Evolutionary conservation across 2,888 invertebrate genomes (phyloP).

Genomic region (Amphimallon solstitiale): DNA sequence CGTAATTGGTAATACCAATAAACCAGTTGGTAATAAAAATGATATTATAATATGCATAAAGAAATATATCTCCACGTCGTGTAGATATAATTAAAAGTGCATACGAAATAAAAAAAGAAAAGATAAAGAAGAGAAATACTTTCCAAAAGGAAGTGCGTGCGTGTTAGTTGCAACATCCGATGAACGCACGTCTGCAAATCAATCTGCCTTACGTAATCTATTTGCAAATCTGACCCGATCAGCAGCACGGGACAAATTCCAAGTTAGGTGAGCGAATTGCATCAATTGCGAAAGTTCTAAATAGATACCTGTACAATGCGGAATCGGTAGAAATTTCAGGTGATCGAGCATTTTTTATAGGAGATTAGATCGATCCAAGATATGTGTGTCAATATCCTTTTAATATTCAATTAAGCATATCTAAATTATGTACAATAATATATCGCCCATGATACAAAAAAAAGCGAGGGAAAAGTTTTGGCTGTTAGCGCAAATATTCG

Average conservation of each 20-base stretch:
- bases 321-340: conserved; percentile 30
- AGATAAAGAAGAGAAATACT: background rate
- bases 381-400: conserved; percentile 11
- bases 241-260: conserved; percentile 47
- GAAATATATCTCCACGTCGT: background rate
- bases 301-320: conserved; percentile 24
- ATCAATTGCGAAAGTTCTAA: conserved; percentile 34
- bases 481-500: no score
- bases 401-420: no score
- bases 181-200: conserved; percentile 49
- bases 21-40: no score
- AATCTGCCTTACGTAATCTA: conserved; percentile 43
- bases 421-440: no score
- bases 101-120: conserved; percentile 18
- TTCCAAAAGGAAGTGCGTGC: conserved; percentile 40
- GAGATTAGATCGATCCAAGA: conserved; percentile 32
- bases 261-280: conserved; percentile 33
- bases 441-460: no score
- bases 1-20: no score
- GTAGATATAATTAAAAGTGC: conserved; percentile 34
- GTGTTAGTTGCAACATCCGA: conserved; percentile 49
- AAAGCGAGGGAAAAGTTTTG: no score
- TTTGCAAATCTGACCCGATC: conserved; percentile 46
- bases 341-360: conserved; percentile 23
- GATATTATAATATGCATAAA: no score